phyloP scores from a whole-genome alignment of 1,140 invertebrate species.

The Caerostris extrusa region DNA sequence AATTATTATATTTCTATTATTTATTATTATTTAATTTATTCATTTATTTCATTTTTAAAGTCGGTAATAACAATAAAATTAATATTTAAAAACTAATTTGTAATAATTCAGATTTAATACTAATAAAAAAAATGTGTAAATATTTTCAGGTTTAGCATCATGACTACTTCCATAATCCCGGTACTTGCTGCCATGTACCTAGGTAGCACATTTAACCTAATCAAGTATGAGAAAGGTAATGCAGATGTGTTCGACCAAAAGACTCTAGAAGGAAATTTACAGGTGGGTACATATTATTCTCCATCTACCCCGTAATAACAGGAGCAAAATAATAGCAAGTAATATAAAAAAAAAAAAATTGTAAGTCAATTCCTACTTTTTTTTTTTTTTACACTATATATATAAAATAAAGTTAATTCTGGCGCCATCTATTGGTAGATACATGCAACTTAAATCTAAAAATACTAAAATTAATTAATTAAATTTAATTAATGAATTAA shows the following conservation, averaged over 20 bases:
- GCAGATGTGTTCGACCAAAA: constrained; percentile 60
- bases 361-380: too few species aligned
- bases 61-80: not conserved
- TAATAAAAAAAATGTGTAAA: not conserved
- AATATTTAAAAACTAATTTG: not conserved
- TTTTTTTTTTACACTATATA: too few species aligned
- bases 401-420: too few species aligned
- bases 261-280: constrained; percentile 64
- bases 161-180: constrained; percentile 70
- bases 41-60: not conserved
- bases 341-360: too few species aligned
- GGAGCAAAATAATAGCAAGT: too few species aligned
- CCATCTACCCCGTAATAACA: too few species aligned
- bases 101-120: not conserved
- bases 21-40: not conserved
- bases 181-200: constrained; percentile 74
- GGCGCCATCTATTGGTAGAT: too few species aligned
- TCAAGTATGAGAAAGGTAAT: constrained; percentile 70
- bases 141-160: not conserved
- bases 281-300: constrained; percentile 3
- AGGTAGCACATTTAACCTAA: constrained; percentile 67
- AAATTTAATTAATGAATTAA: too few species aligned
- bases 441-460: too few species aligned
- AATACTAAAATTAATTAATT: too few species aligned
- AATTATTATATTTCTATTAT: not conserved